Evolutionary conservation across 2,888 invertebrate genomes (phyloP), one percentile per base, ranked within the genome.

Genomic region (Dryococelus australis): DNA sequence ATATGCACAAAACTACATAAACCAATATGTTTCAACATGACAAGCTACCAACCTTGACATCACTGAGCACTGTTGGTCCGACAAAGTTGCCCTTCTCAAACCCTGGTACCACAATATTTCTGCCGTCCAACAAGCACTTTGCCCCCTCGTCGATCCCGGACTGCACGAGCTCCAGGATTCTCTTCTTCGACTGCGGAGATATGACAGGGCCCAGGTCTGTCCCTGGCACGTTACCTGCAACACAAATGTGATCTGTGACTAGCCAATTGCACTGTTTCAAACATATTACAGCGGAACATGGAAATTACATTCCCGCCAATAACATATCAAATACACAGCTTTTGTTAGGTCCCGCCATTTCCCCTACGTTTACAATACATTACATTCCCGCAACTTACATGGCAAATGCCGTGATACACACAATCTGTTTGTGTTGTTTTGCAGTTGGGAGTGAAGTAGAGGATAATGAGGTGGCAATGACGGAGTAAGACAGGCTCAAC

Each of bases 41-140:
- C 47, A 47, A 47, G 12, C 47, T 84, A 86, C 87, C 86, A 90
- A 94, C 94, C 92, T 95, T 95, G 4, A 99, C 99, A 91, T 97
- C 95, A 0, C 97, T 95, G 10, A 99, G 93, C 89, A 99, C 95
- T 20, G 99, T 99, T 0, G 99, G 99, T 0, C 99, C 99, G 13
- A 99, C 97, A 92, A 99, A 99, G 94, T 99, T 99, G 88, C 99
- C 99, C 81, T 97, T 97, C 91, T 99, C 99, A 92, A 96, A 99
- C 86, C 98, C 98, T 2, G 95, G 92, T 0, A 99, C 98, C 87
- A 94, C 95, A 87, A 98, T 91, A 85, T 94, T 94, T 85, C 99
- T 95, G 0, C 99, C 99, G 92, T 99, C 99, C 83, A 99, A 94
- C 9, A 95, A 93, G 80, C 98, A 94, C 89, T 97, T 95, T 0